These are phyloP conservation scores for Odontamblyopus rebecca DNA, from an alignment of 2,797 vertebrate species.

Conservation along the genomic window DNA sequence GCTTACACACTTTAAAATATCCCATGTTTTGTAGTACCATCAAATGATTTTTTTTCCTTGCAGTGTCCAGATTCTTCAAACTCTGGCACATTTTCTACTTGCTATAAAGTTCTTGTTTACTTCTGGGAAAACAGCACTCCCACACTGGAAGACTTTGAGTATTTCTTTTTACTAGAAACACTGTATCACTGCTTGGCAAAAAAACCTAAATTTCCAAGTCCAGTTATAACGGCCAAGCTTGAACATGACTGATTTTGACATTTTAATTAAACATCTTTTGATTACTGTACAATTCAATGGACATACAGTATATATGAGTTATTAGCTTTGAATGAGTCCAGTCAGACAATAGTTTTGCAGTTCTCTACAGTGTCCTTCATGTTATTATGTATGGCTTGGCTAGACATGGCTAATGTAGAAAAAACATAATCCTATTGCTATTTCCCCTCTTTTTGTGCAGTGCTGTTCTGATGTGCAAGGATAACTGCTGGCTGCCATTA, in stretches of 20 bases:
- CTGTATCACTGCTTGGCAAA: neutral
- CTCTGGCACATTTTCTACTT: neutral
- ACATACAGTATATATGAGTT: neutral
- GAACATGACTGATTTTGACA: neutral
- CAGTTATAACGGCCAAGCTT: neutral
- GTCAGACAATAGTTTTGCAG: neutral
- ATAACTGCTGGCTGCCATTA: too few relatives aligned
- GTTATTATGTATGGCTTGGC: neutral
- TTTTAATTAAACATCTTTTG: neutral
- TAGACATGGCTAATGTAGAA: neutral
- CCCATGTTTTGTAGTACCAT: neutral
- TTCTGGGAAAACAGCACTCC: neutral
- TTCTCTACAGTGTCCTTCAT: neutral
- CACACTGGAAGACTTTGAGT: neutral
- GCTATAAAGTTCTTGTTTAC: neutral
- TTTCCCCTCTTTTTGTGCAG: neutral
- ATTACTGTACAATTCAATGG: neutral
- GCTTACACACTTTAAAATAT: too few relatives aligned
- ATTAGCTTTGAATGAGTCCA: neutral
- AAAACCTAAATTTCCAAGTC: neutral
- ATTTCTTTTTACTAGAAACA: neutral
- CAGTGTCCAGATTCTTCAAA: neutral
- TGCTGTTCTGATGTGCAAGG: too few relatives aligned
- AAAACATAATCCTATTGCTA: neutral
- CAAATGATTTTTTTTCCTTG: neutral